phyloP scores from a whole-genome alignment of 2,113 vertebrate genomes.

The Heptranchias perlo region DNA sequence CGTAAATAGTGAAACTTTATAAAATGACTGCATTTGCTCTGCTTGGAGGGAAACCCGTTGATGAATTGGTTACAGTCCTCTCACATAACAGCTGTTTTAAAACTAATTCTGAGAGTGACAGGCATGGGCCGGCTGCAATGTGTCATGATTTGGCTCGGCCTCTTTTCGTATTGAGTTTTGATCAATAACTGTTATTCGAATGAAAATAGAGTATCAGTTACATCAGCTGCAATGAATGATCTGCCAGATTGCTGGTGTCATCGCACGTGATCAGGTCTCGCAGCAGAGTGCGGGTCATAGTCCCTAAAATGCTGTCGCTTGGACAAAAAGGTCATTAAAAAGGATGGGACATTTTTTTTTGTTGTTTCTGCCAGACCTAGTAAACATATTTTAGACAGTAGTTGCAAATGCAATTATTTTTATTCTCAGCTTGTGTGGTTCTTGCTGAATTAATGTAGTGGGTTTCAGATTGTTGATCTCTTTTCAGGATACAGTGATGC shows the following conservation, averaged over 20 bases:
- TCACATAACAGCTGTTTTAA: conserved; percentile 1
- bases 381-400: background rate
- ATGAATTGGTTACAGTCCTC: conserved; percentile 13
- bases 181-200: conserved; percentile 26
- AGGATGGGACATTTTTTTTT: background rate
- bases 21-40: background rate
- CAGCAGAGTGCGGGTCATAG: background rate
- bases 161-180: conserved; percentile 17
- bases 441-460: background rate
- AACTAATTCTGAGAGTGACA: conserved; percentile 16
- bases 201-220: conserved; percentile 12
- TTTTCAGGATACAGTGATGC: background rate
- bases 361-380: background rate
- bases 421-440: background rate
- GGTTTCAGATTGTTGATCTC: background rate
- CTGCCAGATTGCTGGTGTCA: conserved; percentile 25
- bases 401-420: background rate
- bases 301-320: background rate
- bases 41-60: background rate
- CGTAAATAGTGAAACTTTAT: background rate
- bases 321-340: background rate
- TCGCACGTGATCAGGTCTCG: background rate
- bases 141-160: background rate
- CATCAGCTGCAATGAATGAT: conserved; percentile 23
- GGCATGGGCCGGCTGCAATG: background rate